Evolutionary conservation across 2,797 vertebrate species (phyloP).

Genomic region (Loriculus beryllinus): DNA sequence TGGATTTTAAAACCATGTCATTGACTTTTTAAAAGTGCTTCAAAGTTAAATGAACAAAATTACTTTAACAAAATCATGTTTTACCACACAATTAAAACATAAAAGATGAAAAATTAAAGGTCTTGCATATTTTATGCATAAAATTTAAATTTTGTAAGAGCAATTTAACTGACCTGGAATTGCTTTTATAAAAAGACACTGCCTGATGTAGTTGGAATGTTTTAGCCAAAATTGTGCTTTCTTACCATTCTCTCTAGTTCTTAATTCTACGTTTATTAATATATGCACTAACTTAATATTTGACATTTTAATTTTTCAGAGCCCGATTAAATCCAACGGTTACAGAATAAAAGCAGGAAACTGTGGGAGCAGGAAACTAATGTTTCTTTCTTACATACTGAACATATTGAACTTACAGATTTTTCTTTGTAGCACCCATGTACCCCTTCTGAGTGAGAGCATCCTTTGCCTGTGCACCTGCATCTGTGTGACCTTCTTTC

Average conservation of each 20-base stretch:
- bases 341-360: neutral
- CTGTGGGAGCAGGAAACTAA: neutral
- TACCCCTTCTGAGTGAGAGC: neutral
- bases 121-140: slow-evolving; percentile 4
- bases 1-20: slow-evolving; percentile 49
- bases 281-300: neutral
- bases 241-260: neutral
- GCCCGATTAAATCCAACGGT: neutral
- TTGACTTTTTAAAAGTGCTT: slow-evolving; percentile 40
- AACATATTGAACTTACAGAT: neutral
- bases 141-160: slow-evolving; percentile 8
- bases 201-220: neutral
- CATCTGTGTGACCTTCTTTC: neutral
- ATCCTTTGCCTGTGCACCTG: neutral
- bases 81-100: slow-evolving; percentile 9
- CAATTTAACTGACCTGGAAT: neutral
- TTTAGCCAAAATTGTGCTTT: neutral
- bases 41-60: slow-evolving; percentile 40
- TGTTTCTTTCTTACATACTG: neutral
- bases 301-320: slow-evolving; percentile 2
- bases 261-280: neutral
- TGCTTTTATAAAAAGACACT: neutral
- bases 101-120: slow-evolving; percentile 14
- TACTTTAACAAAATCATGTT: slow-evolving; percentile 1
- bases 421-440: neutral